Evolutionary conservation across 2,888 invertebrate genomes (phyloP).

Genomic region (Zygogramma bicolorata): DNA sequence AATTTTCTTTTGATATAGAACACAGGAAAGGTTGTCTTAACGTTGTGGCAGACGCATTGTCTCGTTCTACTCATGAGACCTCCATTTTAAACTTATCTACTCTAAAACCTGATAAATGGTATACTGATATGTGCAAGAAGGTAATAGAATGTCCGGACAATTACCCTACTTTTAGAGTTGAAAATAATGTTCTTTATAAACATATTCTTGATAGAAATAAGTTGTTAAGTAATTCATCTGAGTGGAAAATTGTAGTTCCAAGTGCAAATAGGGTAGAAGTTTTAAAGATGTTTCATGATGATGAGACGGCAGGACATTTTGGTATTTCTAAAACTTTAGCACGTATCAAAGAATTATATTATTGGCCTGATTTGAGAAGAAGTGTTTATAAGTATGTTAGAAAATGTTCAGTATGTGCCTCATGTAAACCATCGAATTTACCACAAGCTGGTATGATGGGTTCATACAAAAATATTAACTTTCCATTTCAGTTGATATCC

Average conservation of each 20-base stretch:
- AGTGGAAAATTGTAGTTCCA: no score
- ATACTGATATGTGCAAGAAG: constrained; percentile 32
- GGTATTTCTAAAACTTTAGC: no score
- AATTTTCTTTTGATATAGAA: no score
- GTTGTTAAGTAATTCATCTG: no score
- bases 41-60: constrained; percentile 51
- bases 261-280: no score
- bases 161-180: constrained; percentile 6
- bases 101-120: constrained; percentile 37
- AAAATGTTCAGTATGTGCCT: no score
- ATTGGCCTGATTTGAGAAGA: no score
- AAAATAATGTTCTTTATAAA: constrained; percentile 36
- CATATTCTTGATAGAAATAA: constrained; percentile 21
- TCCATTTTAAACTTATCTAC: constrained; percentile 18
- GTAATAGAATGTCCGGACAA: constrained; percentile 25
- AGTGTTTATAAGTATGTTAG: no score
- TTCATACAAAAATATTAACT: constrained; percentile 17
- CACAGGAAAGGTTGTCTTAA: constrained; percentile 50
- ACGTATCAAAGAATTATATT: no score
- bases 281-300: no score
- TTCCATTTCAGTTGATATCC: constrained; percentile 36
- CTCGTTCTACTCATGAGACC: background rate
- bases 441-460: constrained; percentile 37
- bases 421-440: constrained; percentile 34
- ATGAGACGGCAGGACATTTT: no score